Conservation (phyloP, 2,888 invertebrate genomes). For the Hydrotaea cyrtoneurina region DNA sequence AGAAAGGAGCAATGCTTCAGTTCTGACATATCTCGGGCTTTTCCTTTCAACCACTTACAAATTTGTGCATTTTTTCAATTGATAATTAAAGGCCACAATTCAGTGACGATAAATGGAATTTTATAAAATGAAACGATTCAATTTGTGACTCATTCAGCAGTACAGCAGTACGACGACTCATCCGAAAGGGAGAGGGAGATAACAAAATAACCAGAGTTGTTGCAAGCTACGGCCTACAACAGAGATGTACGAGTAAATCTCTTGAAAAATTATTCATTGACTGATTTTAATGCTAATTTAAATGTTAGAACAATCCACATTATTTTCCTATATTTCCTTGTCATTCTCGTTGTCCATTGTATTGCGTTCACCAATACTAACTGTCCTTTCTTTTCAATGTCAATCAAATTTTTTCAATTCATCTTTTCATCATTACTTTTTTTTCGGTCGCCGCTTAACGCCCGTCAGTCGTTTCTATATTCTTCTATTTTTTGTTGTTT, state of each 20-base stretch:
- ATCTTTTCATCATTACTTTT: neutral
- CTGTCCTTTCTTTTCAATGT: neutral
- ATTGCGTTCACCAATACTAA: no score
- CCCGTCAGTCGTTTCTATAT: neutral
- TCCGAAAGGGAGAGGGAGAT: neutral
- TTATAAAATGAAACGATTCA: neutral
- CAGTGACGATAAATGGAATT: neutral
- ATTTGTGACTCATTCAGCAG: conserved; percentile 2
- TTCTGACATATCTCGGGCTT: no score
- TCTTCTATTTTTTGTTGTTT: neutral
- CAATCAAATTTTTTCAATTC: neutral
- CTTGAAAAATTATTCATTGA: no score
- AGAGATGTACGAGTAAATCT: neutral
- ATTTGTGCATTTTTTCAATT: neutral
- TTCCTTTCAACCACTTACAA: no score
- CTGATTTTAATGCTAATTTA: no score
- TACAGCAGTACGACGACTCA: neutral
- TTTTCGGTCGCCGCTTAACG: neutral
- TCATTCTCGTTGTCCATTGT: no score
- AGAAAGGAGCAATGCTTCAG: neutral
- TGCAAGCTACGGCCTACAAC: neutral
- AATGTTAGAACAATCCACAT: no score
- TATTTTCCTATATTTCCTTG: no score
- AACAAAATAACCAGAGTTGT: conserved; percentile 1
- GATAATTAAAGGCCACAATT: neutral